These are phyloP conservation scores for Thamnophis elegans DNA, from an alignment of 2,797 vertebrate genomes.

Conservation along the genomic window DNA sequence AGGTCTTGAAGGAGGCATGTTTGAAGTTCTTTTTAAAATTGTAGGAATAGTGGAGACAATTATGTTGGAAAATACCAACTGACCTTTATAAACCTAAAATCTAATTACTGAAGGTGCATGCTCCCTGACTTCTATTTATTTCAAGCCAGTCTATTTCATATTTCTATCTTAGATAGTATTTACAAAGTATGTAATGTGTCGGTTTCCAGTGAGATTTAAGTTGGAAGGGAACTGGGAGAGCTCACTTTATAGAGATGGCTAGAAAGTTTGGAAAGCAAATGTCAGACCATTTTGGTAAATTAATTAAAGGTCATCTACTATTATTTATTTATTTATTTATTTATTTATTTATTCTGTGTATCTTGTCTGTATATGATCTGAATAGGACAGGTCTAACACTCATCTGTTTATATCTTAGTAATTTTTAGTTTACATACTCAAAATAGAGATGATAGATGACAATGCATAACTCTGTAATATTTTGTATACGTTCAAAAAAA, in stretches of 20 bases:
- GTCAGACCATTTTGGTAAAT: neutral
- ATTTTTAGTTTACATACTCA: conserved; percentile 9
- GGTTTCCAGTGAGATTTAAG: neutral
- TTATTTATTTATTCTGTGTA: neutral
- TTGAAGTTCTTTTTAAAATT: neutral
- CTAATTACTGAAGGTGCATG: neutral
- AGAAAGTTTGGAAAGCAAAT: neutral
- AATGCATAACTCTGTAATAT: neutral
- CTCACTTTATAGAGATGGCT: neutral
- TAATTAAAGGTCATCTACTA: neutral
- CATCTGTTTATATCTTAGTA: neutral
- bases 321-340: neutral
- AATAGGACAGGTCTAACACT: neutral
- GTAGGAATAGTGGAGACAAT: neutral
- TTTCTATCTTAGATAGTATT: conserved; percentile 4
- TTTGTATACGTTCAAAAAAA: neutral
- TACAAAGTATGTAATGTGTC: neutral
- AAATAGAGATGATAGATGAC: neutral
- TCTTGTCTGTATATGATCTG: neutral
- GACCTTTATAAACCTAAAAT: conserved; percentile 19
- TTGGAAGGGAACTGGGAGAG: neutral
- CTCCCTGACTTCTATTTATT: neutral
- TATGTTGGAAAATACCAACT: neutral
- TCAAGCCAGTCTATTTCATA: neutral
- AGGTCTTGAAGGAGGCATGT: neutral